Percentiles rank a stretch among this genome's conserved stretches.
Conservation (phyloP, 2,888 invertebrate species). For the Melinaea marsaeus region DNA sequence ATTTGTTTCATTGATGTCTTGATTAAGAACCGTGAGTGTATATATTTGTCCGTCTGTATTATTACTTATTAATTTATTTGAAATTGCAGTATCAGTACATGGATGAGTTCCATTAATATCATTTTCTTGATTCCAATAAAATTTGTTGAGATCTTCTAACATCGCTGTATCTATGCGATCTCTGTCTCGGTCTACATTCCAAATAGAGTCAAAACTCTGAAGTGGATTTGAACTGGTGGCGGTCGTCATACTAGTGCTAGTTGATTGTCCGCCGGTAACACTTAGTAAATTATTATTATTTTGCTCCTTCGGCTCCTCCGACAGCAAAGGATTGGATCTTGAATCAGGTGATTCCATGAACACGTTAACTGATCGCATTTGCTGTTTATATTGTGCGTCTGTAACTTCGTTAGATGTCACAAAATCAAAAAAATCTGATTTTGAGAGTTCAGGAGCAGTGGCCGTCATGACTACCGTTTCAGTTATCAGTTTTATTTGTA, state of each 20-base stretch:
- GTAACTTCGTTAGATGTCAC: conserved; percentile 88
- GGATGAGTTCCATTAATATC: conserved; percentile 75
- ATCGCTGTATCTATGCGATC: conserved; percentile 85
- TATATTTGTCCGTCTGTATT: conserved; percentile 91
- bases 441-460: conserved; percentile 90
- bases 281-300: conserved; percentile 80
- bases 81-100: conserved; percentile 70
- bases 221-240: conserved; percentile 69
- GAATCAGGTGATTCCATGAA: conserved; percentile 80
- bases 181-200: conserved; percentile 85
- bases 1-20: conserved; percentile 82
- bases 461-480: conserved; percentile 90
- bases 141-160: conserved; percentile 90
- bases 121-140: conserved; percentile 86
- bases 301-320: conserved; percentile 76
- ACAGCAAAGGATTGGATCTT: conserved; percentile 69
- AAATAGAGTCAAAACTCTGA: conserved; percentile 79
- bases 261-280: conserved; percentile 48
- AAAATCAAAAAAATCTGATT: conserved; percentile 93
- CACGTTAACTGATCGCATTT: conserved; percentile 82
- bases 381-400: conserved; percentile 83
- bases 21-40: conserved; percentile 91
- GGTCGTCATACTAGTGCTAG: conserved; percentile 52
- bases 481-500: conserved; percentile 59
- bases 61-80: conserved; percentile 71